Conservation (phyloP, 2,888 invertebrate genomes). For the Nephrotoma appendiculata region DNA sequence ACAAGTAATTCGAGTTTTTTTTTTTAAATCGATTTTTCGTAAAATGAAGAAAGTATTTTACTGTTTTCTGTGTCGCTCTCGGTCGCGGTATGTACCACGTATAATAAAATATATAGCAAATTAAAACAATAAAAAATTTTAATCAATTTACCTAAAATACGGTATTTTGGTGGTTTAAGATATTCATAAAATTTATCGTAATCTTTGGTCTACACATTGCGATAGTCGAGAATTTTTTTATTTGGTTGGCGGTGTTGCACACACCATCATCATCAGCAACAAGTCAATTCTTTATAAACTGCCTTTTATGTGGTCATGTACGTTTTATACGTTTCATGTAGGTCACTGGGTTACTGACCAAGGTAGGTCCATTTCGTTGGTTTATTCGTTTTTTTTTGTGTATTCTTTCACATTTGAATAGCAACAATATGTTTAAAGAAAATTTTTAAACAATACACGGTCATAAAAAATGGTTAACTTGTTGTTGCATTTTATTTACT, state of each 20-base stretch:
- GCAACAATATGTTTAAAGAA: neutral
- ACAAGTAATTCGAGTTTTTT: neutral
- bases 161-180: neutral
- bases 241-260: neutral
- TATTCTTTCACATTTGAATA: neutral
- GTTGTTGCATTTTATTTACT: neutral
- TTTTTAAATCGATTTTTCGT: neutral
- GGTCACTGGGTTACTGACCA: slow-evolving; percentile 15
- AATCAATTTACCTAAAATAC: neutral
- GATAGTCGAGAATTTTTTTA: neutral
- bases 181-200: neutral
- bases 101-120: neutral
- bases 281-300: neutral
- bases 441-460: neutral
- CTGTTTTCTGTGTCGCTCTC: neutral
- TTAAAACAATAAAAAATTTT: neutral
- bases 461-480: neutral
- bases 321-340: slow-evolving; percentile 3
- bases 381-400: neutral
- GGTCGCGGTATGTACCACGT: neutral
- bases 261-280: neutral
- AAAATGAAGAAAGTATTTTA: neutral
- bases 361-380: slow-evolving; percentile 6
- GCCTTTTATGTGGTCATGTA: neutral
- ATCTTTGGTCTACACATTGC: neutral